These are phyloP conservation scores for Oncorhynchus nerka DNA, from an alignment of 2,113 vertebrate genomes.

Conservation along the genomic window DNA sequence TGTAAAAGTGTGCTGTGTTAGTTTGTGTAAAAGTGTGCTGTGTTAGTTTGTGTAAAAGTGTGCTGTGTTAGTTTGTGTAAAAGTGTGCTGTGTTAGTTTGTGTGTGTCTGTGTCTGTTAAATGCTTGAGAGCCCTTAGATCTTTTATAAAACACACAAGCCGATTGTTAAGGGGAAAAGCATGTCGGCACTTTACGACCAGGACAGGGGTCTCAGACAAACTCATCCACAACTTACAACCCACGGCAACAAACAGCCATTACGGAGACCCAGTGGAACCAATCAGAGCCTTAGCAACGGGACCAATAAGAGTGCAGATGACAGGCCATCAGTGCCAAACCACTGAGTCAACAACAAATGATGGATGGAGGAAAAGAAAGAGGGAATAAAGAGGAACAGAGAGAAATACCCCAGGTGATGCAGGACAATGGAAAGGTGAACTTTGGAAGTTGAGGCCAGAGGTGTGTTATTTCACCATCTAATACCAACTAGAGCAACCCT, in stretches of 20 bases:
- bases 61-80: background rate
- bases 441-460: background rate
- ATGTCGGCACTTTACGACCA: background rate
- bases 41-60: background rate
- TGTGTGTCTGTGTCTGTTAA: background rate
- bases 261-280: constrained; percentile 1
- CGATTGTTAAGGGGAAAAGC: constrained; percentile 25
- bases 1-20: background rate
- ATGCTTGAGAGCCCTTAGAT: constrained; percentile 3
- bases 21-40: background rate
- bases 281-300: background rate
- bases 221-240: background rate
- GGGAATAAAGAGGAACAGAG: background rate
- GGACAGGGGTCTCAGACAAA: background rate
- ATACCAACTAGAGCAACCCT: too few species aligned
- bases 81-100: background rate
- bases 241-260: background rate
- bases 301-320: background rate
- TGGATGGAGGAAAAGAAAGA: background rate
- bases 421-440: background rate
- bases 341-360: background rate
- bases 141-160: constrained; percentile 23
- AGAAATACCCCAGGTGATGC: background rate
- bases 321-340: background rate
- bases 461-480: too few species aligned